phyloP scores from a whole-genome alignment of 2,888 invertebrate species.

The Drosophila seclusa region DNA sequence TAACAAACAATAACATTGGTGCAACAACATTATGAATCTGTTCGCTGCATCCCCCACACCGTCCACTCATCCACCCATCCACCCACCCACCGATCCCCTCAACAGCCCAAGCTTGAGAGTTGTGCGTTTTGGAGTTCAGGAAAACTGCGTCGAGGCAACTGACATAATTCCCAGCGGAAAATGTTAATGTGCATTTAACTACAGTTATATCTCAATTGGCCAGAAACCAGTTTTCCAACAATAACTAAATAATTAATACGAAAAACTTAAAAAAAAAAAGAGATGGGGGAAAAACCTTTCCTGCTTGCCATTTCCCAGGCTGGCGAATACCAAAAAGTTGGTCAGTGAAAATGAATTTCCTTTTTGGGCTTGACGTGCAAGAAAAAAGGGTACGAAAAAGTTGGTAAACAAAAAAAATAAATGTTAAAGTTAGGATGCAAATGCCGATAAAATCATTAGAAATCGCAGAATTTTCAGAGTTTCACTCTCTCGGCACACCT shows the following conservation, averaged over 20 bases:
- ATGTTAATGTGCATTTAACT: conserved; percentile 70
- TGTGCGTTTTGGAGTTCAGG: conserved; percentile 46
- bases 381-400: conserved; percentile 4
- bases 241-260: conserved; percentile 51
- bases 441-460: conserved; percentile 48
- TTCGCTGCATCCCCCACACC: conserved; percentile 6
- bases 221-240: conserved; percentile 56
- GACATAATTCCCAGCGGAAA: conserved; percentile 76
- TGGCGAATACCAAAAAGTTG: conserved; percentile 50
- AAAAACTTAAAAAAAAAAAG: conserved; percentile 31
- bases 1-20: conserved; percentile 64
- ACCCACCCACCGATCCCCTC: background rate
- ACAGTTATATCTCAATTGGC: conserved; percentile 76
- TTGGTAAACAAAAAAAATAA: conserved; percentile 19
- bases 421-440: conserved; percentile 58
- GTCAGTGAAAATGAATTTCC: conserved; percentile 72
- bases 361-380: conserved; percentile 41
- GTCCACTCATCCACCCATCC: background rate
- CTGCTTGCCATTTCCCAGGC: conserved; percentile 57
- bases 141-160: conserved; percentile 46
- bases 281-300: conserved; percentile 58
- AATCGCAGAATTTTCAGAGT: conserved; percentile 31
- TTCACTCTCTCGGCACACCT: background rate
- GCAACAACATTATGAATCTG: conserved; percentile 39
- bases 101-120: conserved; percentile 5